Evolutionary conservation across 2,113 vertebrate genomes (phyloP).

Genomic region (Archocentrus centrarchus): DNA sequence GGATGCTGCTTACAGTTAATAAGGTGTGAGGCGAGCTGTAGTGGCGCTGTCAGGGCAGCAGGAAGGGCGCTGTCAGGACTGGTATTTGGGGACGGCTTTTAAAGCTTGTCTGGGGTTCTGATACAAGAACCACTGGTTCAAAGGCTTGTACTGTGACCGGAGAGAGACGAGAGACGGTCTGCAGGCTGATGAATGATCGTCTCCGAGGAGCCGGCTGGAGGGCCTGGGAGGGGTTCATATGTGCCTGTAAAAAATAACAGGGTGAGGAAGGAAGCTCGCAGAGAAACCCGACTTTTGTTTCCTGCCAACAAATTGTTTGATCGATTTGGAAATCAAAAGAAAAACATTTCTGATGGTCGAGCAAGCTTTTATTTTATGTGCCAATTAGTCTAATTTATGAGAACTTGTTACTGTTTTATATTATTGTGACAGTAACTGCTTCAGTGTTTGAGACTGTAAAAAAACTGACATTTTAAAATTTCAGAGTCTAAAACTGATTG

Average conservation of each 20-base stretch:
- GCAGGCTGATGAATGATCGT: constrained; percentile 43
- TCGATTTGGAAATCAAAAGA: not conserved
- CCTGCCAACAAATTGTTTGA: not conserved
- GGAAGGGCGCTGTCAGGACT: constrained; percentile 4
- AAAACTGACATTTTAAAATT: not conserved
- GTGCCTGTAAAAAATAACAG: constrained; percentile 26
- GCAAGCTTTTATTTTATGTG: not conserved
- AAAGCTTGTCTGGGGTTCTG: constrained; percentile 25
- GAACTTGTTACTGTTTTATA: not conserved
- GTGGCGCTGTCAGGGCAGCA: constrained; percentile 37
- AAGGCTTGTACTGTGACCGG: constrained; percentile 30
- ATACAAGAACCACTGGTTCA: constrained; percentile 44
- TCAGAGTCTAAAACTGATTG: not conserved
- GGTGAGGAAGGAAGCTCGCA: not conserved
- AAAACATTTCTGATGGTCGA: not conserved
- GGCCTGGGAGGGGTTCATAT: constrained; percentile 17
- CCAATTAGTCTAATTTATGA: not conserved
- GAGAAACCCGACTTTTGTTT: not conserved
- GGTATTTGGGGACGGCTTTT: constrained; percentile 23
- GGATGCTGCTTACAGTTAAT: constrained; percentile 49
- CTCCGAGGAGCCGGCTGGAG: not conserved
- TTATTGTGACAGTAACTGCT: not conserved
- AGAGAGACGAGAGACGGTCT: not conserved
- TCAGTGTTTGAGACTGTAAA: not conserved
- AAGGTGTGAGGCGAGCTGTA: constrained; percentile 32